Conservation (phyloP, 2,797 vertebrate species). For the Phrynocephalus guinanensis region DNA sequence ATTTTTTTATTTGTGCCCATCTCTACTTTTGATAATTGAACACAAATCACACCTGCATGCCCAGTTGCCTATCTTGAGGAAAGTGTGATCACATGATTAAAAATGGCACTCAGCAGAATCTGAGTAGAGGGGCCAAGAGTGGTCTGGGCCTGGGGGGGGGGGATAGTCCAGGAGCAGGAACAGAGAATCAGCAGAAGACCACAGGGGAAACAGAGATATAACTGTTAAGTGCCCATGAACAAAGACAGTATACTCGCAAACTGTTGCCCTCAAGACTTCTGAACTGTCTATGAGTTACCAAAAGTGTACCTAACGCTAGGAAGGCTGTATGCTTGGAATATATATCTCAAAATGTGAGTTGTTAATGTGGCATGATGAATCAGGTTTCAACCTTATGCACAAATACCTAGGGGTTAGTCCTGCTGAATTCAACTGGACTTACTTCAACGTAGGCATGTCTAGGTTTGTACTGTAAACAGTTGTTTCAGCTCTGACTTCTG, state of each 20-base stretch:
- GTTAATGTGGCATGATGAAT: background rate
- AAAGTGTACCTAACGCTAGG: background rate
- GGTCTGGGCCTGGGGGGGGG: background rate
- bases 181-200: background rate
- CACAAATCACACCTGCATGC: background rate
- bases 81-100: background rate
- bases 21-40: background rate
- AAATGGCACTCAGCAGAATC: background rate
- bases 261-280: background rate
- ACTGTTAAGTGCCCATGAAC: background rate
- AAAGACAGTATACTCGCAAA: background rate
- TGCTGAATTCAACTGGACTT: background rate
- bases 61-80: background rate
- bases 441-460: background rate
- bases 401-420: background rate
- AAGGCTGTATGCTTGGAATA: background rate
- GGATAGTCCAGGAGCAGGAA: background rate
- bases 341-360: background rate
- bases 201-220: background rate
- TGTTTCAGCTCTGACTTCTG: background rate
- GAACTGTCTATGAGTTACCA: background rate
- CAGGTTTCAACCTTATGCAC: background rate
- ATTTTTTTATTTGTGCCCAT: no score
- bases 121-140: background rate
- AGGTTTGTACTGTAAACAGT: background rate